These are phyloP conservation scores for Lepidochrysops patricia DNA, from an alignment of 2,888 invertebrate genomes.

Conservation along the genomic window DNA sequence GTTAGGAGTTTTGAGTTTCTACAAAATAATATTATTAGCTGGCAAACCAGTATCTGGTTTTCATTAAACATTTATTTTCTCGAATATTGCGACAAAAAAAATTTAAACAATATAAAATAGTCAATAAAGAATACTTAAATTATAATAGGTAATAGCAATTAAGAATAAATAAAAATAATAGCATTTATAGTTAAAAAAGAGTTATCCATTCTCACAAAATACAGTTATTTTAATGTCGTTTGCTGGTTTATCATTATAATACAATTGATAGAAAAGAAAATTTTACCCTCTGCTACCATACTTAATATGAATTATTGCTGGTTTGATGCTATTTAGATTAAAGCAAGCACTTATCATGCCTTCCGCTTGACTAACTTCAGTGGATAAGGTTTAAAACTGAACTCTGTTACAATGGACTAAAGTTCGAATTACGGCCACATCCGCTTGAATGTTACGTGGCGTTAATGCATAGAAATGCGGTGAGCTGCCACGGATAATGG, in stretches of 20 bases:
- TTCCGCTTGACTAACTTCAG: slow-evolving; percentile 52
- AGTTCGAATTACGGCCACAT: slow-evolving; percentile 29
- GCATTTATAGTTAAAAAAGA: slow-evolving; percentile 16
- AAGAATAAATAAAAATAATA: not conserved
- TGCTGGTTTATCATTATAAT: no score
- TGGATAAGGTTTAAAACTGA: slow-evolving; percentile 41
- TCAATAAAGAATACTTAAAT: no score
- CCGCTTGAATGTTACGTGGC: slow-evolving; percentile 22
- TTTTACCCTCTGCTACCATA: slow-evolving; percentile 27
- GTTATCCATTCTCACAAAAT: no score
- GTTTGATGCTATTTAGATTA: slow-evolving; percentile 66
- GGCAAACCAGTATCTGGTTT: no score
- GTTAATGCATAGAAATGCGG: slow-evolving; percentile 59
- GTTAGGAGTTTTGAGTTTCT: no score
- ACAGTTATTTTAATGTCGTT: no score
- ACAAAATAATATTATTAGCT: no score
- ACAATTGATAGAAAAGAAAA: slow-evolving; percentile 22
- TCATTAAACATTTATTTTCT: no score
- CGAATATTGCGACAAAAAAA: no score
- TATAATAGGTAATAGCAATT: not conserved
- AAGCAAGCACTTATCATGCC: slow-evolving; percentile 57
- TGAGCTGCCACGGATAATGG: slow-evolving; percentile 53
- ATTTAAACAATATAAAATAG: no score
- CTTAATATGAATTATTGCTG: slow-evolving; percentile 39
- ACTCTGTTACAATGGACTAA: slow-evolving; percentile 36